A percentile compares a stretch with the other conserved stretches of the same genome.
phyloP scores from a whole-genome alignment of 2,797 vertebrate genomes.

The Aldrovandia affinis region DNA sequence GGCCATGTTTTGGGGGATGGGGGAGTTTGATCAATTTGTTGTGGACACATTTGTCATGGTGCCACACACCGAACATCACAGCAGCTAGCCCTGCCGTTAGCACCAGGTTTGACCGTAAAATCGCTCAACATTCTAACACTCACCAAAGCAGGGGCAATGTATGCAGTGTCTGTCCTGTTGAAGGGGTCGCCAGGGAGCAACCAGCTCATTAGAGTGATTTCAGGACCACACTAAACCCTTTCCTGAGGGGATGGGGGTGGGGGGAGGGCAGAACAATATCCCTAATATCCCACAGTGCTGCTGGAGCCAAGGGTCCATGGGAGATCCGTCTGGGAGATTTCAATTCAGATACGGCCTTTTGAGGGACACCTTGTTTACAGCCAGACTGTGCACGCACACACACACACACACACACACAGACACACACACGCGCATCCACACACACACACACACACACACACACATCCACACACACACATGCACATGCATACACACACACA shows the following conservation, averaged over 20 bases:
- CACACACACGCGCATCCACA: too few relatives aligned
- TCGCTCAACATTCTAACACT: not conserved
- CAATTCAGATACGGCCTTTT: not conserved
- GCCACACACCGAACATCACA: not conserved
- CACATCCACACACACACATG: too few relatives aligned
- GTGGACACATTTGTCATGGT: too few relatives aligned
- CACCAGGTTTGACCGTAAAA: not conserved
- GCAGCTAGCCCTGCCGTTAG: not conserved
- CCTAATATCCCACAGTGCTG: not conserved
- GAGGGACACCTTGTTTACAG: conserved; percentile 20
- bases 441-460: not conserved
- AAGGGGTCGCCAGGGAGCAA: not conserved
- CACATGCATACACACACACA: not conserved
- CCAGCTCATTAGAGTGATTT: not conserved
- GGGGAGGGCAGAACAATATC: not conserved
- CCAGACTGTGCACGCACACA: not conserved
- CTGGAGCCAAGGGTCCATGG: not conserved
- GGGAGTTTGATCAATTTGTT: too few relatives aligned
- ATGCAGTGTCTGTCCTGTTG: not conserved
- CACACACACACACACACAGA: not conserved
- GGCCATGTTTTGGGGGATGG: too few relatives aligned
- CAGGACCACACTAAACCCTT: not conserved
- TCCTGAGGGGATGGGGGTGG: not conserved
- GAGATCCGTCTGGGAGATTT: not conserved
- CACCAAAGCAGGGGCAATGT: too few relatives aligned